A percentile compares a stretch with the other conserved stretches of the same genome.
Evolutionary conservation across 1,140 invertebrate genomes (phyloP).

Genomic region (Drosophila suzukii): DNA sequence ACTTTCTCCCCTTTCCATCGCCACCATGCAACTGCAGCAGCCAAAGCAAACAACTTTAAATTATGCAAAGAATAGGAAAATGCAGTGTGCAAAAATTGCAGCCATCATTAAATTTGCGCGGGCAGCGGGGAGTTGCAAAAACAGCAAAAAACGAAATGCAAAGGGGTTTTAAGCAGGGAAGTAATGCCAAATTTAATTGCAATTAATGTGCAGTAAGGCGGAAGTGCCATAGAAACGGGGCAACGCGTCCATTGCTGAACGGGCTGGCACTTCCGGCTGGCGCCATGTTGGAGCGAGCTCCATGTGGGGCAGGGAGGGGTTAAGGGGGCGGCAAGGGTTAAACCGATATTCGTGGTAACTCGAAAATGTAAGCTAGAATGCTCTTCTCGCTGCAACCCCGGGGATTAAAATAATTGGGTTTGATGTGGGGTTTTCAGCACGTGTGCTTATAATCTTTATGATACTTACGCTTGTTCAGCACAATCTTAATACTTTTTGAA

Average conservation of each 20-base stretch:
- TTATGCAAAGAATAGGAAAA: constrained; percentile 71
- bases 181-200: constrained; percentile 79
- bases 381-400: constrained; percentile 8
- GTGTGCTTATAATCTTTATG: neutral
- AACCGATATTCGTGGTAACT: constrained; percentile 4
- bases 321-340: neutral
- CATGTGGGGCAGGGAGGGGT: neutral
- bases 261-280: constrained; percentile 62
- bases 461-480: neutral
- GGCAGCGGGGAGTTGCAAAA: constrained; percentile 1
- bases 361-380: neutral
- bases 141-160: neutral
- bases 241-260: constrained; percentile 44
- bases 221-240: constrained; percentile 62
- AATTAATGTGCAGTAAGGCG: constrained; percentile 75
- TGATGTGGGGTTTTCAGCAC: neutral
- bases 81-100: constrained; percentile 65
- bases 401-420: constrained; percentile 7
- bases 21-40: constrained; percentile 15
- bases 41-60: constrained; percentile 69
- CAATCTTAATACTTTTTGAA: too few species aligned
- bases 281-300: constrained; percentile 46
- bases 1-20: neutral
- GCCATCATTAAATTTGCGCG: constrained; percentile 50
- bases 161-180: neutral